Conservation (phyloP, 2,113 vertebrate species). For the Patagioenas fasciata region DNA sequence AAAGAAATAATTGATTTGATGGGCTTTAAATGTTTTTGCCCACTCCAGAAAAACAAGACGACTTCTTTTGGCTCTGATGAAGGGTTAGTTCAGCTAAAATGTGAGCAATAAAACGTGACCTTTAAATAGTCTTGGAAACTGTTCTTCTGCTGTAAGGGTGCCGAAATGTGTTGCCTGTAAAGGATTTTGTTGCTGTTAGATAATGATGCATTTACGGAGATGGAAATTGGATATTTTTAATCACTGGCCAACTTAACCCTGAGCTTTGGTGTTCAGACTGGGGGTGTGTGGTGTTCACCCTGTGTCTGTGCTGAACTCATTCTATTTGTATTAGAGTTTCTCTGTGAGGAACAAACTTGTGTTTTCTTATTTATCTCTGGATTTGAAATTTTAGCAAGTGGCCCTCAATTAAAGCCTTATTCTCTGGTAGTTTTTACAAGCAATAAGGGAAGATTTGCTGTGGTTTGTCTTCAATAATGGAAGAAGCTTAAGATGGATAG, state of each 20-base stretch:
- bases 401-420: background rate
- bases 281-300: background rate
- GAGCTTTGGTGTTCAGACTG: background rate
- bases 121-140: background rate
- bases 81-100: background rate
- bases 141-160: background rate
- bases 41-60: background rate
- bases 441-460: background rate
- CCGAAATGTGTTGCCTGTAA: background rate
- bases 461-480: background rate
- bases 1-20: background rate
- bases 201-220: background rate
- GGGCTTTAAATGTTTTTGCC: background rate
- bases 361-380: background rate
- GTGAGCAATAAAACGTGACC: background rate
- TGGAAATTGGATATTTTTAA: background rate
- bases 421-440: background rate
- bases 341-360: background rate
- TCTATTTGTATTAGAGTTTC: background rate
- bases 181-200: background rate
- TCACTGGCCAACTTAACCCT: background rate
- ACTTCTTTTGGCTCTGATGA: background rate
- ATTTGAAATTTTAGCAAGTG: background rate
- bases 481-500: background rate
- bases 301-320: background rate